These are phyloP conservation scores for Hucho hucho DNA, from an alignment of 2,113 vertebrate species.

Conservation along the genomic window DNA sequence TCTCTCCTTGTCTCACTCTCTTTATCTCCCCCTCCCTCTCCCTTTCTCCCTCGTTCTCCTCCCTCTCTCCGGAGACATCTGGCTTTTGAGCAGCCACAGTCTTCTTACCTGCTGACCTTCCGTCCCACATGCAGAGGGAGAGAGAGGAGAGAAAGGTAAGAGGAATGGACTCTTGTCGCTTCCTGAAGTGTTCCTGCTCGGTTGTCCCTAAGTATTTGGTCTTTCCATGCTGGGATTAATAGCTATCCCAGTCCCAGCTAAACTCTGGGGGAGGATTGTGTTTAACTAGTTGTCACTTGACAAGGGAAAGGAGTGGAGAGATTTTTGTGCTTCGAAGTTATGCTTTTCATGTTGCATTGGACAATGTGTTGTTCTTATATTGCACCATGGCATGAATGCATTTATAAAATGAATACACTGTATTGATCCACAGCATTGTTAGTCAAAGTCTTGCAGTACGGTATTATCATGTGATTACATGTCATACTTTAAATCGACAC, in stretches of 20 bases:
- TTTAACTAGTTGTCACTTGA: slow-evolving; percentile 15
- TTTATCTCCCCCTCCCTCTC: slow-evolving; percentile 55
- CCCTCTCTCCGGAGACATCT: slow-evolving; percentile 72
- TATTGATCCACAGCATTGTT: neutral
- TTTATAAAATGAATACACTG: neutral
- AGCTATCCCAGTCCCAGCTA: slow-evolving; percentile 12
- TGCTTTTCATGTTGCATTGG: slow-evolving; percentile 17
- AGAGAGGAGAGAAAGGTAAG: slow-evolving; percentile 72
- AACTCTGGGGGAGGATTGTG: slow-evolving; percentile 20
- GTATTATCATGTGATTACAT: neutral
- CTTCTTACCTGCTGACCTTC: slow-evolving; percentile 68
- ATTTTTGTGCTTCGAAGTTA: neutral
- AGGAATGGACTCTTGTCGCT: slow-evolving; percentile 16
- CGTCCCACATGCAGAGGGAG: slow-evolving; percentile 58
- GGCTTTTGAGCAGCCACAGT: slow-evolving; percentile 68
- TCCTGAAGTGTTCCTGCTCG: slow-evolving; percentile 49
- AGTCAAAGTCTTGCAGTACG: neutral
- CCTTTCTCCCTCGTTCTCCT: slow-evolving; percentile 28
- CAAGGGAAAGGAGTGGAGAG: slow-evolving; percentile 6
- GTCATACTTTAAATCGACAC: no score
- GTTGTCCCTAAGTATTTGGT: slow-evolving; percentile 31
- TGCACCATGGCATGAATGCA: neutral
- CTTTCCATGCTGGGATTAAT: slow-evolving; percentile 38
- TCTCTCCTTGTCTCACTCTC: slow-evolving; percentile 54
- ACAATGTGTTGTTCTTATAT: neutral